These are phyloP conservation scores for Lerista edwardsae DNA, from an alignment of 2,797 vertebrate genomes.

Conservation along the genomic window DNA sequence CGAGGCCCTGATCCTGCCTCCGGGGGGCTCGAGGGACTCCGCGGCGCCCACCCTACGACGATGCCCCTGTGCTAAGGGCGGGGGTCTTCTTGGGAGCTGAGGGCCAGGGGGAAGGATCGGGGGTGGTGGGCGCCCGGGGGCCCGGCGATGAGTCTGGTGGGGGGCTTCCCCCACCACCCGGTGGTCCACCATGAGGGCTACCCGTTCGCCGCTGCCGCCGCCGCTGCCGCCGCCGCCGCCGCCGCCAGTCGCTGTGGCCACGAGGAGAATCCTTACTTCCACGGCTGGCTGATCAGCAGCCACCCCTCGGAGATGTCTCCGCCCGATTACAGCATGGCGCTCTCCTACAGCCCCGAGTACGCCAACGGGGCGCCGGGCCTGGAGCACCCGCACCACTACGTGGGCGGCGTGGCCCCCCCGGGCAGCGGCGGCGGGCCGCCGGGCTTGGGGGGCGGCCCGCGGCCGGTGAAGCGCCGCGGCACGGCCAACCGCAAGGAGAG, in stretches of 20 bases:
- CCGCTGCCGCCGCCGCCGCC: conserved; percentile 85
- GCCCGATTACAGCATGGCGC: conserved; percentile 90
- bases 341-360: conserved; percentile 91
- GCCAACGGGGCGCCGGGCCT: conserved; percentile 81
- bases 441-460: conserved; percentile 77
- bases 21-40: neutral
- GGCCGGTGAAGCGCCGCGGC: conserved; percentile 91
- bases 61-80: conserved; percentile 27
- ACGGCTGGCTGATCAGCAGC: conserved; percentile 96
- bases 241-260: conserved; percentile 89
- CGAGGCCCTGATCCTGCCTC: conserved; percentile 43
- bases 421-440: conserved; percentile 73
- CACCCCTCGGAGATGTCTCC: conserved; percentile 93
- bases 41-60: conserved; percentile 9
- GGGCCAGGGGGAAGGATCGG: conserved; percentile 49
- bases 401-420: conserved; percentile 68
- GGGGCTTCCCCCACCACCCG: conserved; percentile 94
- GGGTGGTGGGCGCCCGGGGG: conserved; percentile 62
- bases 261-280: conserved; percentile 93
- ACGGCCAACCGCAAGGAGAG: conserved; percentile 97
- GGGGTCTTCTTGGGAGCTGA: conserved; percentile 45
- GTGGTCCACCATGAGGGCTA: conserved; percentile 98
- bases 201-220: conserved; percentile 89
- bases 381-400: conserved; percentile 88
- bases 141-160: conserved; percentile 91